Percentiles rank a stretch among this genome's conserved stretches.
Evolutionary conservation across 2,797 vertebrate species (phyloP).

Genomic region (Knipowitschia caucasica): DNA sequence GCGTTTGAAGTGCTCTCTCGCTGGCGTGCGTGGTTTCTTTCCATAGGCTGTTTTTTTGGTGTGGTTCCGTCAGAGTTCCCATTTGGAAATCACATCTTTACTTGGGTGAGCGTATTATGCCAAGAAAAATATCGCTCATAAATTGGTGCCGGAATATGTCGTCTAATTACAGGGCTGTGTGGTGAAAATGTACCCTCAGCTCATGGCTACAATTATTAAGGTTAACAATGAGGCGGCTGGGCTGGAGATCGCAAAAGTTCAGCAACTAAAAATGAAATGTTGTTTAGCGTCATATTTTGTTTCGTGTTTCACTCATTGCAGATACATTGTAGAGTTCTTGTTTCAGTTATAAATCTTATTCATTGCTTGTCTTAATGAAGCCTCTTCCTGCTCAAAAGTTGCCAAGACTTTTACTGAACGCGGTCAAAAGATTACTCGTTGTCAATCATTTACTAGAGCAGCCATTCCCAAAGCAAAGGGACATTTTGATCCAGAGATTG

Average conservation of each 20-base stretch:
- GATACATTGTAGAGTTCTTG: no score
- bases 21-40: slow-evolving; percentile 59
- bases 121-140: slow-evolving; percentile 67
- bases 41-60: slow-evolving; percentile 65
- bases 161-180: slow-evolving; percentile 63
- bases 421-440: slow-evolving; percentile 68
- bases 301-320: no score
- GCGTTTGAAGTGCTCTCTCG: slow-evolving; percentile 64
- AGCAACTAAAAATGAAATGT: no score
- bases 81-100: slow-evolving; percentile 62
- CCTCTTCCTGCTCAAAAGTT: slow-evolving; percentile 37
- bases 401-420: slow-evolving; percentile 77
- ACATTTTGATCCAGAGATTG: no score
- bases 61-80: slow-evolving; percentile 59
- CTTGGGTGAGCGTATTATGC: slow-evolving; percentile 59
- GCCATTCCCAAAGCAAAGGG: slow-evolving; percentile 65
- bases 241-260: slow-evolving; percentile 31
- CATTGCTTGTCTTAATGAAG: no score
- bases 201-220: slow-evolving; percentile 63
- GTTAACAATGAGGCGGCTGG: slow-evolving; percentile 59
- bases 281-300: no score
- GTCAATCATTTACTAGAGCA: slow-evolving; percentile 76
- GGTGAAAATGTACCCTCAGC: slow-evolving; percentile 47
- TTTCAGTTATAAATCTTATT: no score
- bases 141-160: slow-evolving; percentile 63